Evolutionary conservation across 35 echinoderm and acorn worm genomes (phyloP), one percentile per base, ranked within the genome.

Genomic region (Stichopus chloronotus): DNA sequence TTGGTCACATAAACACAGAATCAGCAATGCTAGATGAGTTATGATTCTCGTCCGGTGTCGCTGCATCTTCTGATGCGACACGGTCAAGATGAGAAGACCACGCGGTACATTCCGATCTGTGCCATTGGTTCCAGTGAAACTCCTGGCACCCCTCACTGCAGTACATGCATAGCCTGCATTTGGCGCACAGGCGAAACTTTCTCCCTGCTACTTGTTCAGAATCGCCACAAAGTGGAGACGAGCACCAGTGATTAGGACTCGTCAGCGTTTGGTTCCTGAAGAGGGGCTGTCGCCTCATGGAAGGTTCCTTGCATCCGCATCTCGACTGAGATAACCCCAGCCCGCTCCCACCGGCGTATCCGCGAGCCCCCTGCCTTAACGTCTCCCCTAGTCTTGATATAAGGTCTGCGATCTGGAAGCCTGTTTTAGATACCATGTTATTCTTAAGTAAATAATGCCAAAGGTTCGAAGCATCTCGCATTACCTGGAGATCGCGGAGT

Each of bases 111-210:
- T 95, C 94, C 6, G 91, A 76, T 72, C 84, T 92, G 55, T 97
- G 96, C 53, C 96, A 94, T 24, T 94, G 94, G 25, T 92, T 97
- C 96, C 96, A 97, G 59, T 97, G 96, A 56, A 82, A 97, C 53
- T 79, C 72, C 72, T 97, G 96, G 65, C 96, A 97, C 8, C 94
- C 94, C 57, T 97, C 94, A 83, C 93, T 93, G 21, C 96, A 97
- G 56, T 97, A 97, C 88, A 94, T 92, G 54, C 94, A 90, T 57
- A 97, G 79, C 81, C 96, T 63, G 61, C 96, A 97, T 79, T 94
- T 91, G 17, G 96, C 91, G 86, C 96, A 97, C 58, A 97, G 77
- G n/a, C 94, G 86, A 19, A 97, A 94, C 78, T 97, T 97, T 76
- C 61, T 78, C 22, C 95, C 95, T 25, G 83, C 21, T 25, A 85